Evolutionary conservation across 2,888 invertebrate genomes (phyloP).

Genomic region (Lepidocyrtoides sp.): DNA sequence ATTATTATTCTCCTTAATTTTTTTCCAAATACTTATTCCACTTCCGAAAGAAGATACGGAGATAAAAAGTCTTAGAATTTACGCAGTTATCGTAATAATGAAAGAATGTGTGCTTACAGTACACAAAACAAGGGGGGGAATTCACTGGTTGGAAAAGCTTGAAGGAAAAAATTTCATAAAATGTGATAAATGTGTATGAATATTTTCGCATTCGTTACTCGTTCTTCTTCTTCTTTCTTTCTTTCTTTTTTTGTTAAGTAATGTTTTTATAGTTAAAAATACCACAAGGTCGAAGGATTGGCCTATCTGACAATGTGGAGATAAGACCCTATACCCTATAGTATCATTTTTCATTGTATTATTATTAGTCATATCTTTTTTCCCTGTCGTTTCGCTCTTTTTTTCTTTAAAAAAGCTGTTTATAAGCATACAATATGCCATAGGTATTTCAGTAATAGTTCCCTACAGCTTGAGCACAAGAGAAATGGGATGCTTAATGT

Average conservation of each 20-base stretch:
- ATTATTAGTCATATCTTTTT: conserved; percentile 51
- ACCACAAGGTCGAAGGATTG: conserved; percentile 45
- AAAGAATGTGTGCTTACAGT: background rate
- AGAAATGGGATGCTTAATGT: conserved; percentile 33
- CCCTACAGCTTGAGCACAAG: conserved; percentile 9
- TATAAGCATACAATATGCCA: conserved; percentile 8
- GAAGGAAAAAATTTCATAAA: conserved; percentile 42
- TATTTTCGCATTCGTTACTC: conserved; percentile 39
- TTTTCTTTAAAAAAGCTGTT: conserved; percentile 38
- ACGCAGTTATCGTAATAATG: background rate
- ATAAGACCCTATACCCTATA: conserved; percentile 50
- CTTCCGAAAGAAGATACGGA: background rate
- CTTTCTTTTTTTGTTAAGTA: conserved; percentile 16
- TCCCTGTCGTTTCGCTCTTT: background rate
- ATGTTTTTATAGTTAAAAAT: conserved; percentile 54
- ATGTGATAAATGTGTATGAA: conserved; percentile 43
- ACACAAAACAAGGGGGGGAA: background rate
- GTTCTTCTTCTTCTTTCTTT: background rate
- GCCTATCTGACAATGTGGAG: conserved; percentile 48
- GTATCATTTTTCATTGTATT: conserved; percentile 51
- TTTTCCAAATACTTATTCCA: background rate
- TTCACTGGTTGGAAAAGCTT: background rate
- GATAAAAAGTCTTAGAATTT: too few relatives aligned
- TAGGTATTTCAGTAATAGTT: conserved; percentile 19
- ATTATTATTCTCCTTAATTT: background rate